Base-by-base conservation (phyloP, 2,888 invertebrate genomes). In the Stenodera caucasica region DNA sequence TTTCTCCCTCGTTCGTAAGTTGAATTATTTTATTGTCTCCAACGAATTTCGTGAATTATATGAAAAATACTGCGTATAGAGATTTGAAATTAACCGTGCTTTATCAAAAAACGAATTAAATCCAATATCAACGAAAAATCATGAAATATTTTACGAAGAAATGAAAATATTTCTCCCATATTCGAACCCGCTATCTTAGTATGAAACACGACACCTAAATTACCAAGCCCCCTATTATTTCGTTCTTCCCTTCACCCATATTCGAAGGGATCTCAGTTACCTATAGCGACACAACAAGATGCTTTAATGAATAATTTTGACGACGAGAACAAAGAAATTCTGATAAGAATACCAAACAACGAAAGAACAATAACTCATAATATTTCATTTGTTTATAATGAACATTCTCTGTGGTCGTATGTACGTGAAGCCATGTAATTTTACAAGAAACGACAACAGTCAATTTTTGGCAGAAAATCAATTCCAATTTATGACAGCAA, bases 151-250 rank as follows among this genome's bases (percentile, higher is more conserved):
- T 30, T 45, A 32, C 29, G 3, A 12, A 11, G 32, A 53, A 29
- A 49, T 53, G 49, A 58, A 58, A 58, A 58, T 58, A 58, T 58
- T 53, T 53, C 49, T 53, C 58, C 53, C 53, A 32, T 58, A 53
- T 53, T 58, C 53, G 53, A 11, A 58, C 53, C 58, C 45, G 51
- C 58, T 58, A 51, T 53, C 53, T 30, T 32, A 7, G 29, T 45
- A 12, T 37, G 26, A 30, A 26, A 26, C 26, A 33, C 37, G 11
- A 53, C 57, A 53, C 53, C 57, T 30, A 53, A 32, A 12, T 12
- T 32, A 33, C 29, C 49, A 45, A 49, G 21, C 32, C 49, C 53
- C 14, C 30, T 32, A 11, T 12, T 12, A 32, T 26, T 26, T 26
- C 7, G 7, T 7, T 26, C 26, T 5, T 5, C 26, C 26, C 3